These are phyloP conservation scores for Nothobranchius kuhntae DNA, from an alignment of 2,113 vertebrate genomes.

Conservation along the genomic window DNA sequence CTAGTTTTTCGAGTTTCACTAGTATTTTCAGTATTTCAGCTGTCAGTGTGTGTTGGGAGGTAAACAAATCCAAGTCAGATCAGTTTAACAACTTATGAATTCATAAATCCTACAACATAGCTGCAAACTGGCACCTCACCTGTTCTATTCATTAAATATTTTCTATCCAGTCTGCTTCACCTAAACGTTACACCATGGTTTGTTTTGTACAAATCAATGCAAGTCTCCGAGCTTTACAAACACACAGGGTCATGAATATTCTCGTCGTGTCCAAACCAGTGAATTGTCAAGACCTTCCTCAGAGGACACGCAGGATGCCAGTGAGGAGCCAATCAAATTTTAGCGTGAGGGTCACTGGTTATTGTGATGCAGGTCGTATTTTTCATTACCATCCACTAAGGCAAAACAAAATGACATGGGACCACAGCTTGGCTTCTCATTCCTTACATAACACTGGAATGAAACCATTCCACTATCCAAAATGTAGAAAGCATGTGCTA, in stretches of 20 bases:
- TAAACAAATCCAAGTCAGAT: slow-evolving; percentile 22
- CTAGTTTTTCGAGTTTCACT: too few relatives aligned
- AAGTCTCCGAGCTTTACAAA: slow-evolving; percentile 36
- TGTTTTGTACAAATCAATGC: slow-evolving; percentile 59
- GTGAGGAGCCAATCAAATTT: slow-evolving; percentile 60
- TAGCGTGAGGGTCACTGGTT: slow-evolving; percentile 55
- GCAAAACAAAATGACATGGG: slow-evolving; percentile 49
- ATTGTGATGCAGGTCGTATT: slow-evolving; percentile 68
- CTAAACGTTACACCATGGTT: slow-evolving; percentile 26
- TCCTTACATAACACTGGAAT: slow-evolving; percentile 21
- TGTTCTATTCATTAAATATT: slow-evolving; percentile 18
- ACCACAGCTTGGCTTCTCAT: slow-evolving; percentile 46
- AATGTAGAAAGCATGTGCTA: slow-evolving; percentile 9
- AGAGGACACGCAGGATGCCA: slow-evolving; percentile 60
- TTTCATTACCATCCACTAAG: slow-evolving; percentile 62
- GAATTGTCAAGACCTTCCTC: slow-evolving; percentile 63
- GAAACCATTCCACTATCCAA: slow-evolving; percentile 10
- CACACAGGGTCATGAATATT: slow-evolving; percentile 68
- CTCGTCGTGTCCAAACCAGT: slow-evolving; percentile 49
- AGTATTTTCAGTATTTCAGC: background rate
- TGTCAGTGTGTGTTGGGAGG: background rate
- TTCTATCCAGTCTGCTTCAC: background rate
- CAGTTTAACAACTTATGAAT: slow-evolving; percentile 3
- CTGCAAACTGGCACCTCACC: slow-evolving; percentile 1
- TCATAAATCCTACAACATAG: background rate